These are phyloP conservation scores for Sebastes matsubarae DNA, from an alignment of 2,797 vertebrate genomes.

Conservation along the genomic window DNA sequence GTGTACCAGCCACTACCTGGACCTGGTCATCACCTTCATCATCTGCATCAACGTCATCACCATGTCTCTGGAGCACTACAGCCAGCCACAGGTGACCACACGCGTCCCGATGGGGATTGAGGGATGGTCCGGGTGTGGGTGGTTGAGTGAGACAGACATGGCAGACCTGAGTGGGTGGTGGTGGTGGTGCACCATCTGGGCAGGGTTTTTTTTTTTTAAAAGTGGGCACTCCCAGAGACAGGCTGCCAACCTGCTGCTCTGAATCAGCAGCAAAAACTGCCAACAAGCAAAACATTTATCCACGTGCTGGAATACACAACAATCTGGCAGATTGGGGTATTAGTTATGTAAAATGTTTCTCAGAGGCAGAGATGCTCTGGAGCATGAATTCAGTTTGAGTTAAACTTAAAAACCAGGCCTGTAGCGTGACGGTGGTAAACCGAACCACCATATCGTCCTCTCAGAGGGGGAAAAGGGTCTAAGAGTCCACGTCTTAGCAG, in stretches of 20 bases:
- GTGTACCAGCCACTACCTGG: conserved; percentile 97
- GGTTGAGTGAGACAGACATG: not conserved
- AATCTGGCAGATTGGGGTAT: conserved; percentile 13
- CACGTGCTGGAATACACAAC: conserved; percentile 5
- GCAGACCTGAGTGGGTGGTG: conserved; percentile 3
- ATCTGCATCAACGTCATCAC: conserved; percentile 98
- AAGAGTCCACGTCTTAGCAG: too few species aligned
- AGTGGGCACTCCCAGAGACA: conserved; percentile 32
- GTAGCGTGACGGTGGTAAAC: too few species aligned
- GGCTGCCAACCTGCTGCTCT: conserved; percentile 40
- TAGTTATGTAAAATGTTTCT: conserved; percentile 19
- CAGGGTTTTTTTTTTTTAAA: not conserved
- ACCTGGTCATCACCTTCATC: conserved; percentile 96
- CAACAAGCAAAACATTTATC: conserved; percentile 31
- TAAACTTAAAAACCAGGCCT: not conserved
- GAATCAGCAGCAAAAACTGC: conserved; percentile 45
- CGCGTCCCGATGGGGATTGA: not conserved
- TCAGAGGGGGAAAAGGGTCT: too few species aligned
- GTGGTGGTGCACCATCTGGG: conserved; percentile 29
- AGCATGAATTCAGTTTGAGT: not conserved
- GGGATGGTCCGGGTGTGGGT: not conserved
- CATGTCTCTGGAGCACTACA: conserved; percentile 98
- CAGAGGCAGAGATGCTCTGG: not conserved
- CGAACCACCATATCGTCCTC: too few species aligned
- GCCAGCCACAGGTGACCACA: conserved; percentile 88